Conservation (phyloP, 2,888 invertebrate species). For the Seira ritae region DNA sequence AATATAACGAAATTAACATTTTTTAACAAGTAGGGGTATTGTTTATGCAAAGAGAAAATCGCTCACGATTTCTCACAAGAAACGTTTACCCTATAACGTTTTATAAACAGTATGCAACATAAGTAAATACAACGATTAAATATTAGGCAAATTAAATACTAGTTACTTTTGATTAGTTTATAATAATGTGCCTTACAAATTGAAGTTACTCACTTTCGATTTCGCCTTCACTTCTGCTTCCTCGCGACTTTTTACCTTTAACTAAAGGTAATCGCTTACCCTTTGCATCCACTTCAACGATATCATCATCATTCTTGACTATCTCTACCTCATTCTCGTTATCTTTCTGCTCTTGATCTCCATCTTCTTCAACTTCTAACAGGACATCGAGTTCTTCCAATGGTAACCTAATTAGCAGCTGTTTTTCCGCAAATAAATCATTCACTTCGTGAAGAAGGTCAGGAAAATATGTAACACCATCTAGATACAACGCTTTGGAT, state of each 20-base stretch:
- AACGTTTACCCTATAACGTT: no score
- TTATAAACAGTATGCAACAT: no score
- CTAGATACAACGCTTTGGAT: constrained; percentile 69
- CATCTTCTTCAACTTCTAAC: constrained; percentile 65
- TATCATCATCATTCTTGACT: background rate
- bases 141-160: no score
- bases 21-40: no score
- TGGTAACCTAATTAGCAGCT: constrained; percentile 65
- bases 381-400: constrained; percentile 70
- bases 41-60: no score
- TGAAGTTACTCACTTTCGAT: constrained; percentile 33
- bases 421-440: constrained; percentile 68
- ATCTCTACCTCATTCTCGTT: background rate
- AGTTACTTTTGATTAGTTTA: no score
- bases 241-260: constrained; percentile 13
- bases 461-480: constrained; percentile 70
- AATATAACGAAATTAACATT: no score
- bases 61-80: no score
- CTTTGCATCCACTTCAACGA: background rate
- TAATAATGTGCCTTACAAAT: no score
- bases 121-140: no score
- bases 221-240: constrained; percentile 52
- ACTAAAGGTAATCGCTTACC: background rate
- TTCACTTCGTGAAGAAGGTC: constrained; percentile 68
- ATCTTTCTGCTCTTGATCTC: background rate